Conservation (phyloP, 2,888 invertebrate species). For the Lycia hirtaria region DNA sequence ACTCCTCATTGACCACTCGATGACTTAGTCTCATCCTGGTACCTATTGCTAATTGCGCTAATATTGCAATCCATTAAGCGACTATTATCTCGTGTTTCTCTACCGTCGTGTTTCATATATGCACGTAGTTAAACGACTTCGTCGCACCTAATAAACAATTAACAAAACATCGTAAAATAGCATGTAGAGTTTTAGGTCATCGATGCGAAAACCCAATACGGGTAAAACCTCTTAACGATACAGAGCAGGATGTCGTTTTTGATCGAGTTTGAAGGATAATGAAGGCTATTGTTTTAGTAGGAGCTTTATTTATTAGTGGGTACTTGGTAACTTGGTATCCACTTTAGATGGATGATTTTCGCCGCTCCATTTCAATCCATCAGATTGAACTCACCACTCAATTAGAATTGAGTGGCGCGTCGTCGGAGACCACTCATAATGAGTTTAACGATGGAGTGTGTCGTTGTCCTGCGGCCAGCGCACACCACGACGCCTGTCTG, state of each 20-base stretch:
- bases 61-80: neutral
- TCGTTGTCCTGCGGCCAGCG: neutral
- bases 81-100: neutral
- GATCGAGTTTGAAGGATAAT: conserved; percentile 5
- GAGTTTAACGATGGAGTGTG: neutral
- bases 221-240: neutral
- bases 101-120: no score
- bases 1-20: neutral
- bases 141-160: no score
- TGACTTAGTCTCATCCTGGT: neutral
- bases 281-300: conserved; percentile 1
- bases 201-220: neutral
- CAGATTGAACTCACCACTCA: no score
- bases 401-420: conserved; percentile 1
- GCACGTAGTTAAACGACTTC: neutral
- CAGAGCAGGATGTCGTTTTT: conserved; percentile 4
- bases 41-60: conserved; percentile 3
- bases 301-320: neutral
- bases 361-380: no score
- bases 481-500: neutral
- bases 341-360: neutral
- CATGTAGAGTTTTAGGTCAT: no score
- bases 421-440: neutral
- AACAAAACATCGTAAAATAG: no score
- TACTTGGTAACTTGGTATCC: no score